Conservation (phyloP, 2,113 vertebrate species). For the Electrona antarctica region DNA sequence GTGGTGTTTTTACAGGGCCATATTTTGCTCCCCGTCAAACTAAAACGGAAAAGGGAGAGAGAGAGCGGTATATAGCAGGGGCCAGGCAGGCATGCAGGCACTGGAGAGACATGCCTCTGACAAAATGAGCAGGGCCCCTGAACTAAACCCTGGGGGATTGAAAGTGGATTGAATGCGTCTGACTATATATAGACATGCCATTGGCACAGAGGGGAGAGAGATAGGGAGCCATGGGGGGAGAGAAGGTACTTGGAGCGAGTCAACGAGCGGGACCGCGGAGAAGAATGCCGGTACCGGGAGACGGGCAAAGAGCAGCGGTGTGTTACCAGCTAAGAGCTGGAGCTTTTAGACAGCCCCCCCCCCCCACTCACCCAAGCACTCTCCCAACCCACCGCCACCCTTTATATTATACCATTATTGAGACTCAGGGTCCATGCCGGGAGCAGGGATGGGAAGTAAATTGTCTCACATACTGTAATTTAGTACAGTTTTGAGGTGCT, state of each 20-base stretch:
- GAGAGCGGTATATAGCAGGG: conserved; percentile 6
- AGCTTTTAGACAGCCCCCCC: conserved; percentile 48
- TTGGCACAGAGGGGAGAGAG: conserved; percentile 22
- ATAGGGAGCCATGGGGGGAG: conserved; percentile 1
- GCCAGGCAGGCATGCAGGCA: too few species aligned
- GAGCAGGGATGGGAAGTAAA: conserved; percentile 30
- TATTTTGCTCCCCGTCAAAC: conserved; percentile 52
- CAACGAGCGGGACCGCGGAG: conserved; percentile 44
- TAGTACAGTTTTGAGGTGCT: too few species aligned
- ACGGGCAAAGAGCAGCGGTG: conserved; percentile 60
- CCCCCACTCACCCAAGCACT: background rate
- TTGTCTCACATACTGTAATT: too few species aligned
- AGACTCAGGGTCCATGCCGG: conserved; percentile 44
- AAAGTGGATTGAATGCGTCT: conserved; percentile 75
- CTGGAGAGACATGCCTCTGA: conserved; percentile 54
- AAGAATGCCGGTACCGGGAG: conserved; percentile 55
- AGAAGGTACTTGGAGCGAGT: conserved; percentile 39
- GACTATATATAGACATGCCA: conserved; percentile 57
- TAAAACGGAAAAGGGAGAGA: conserved; percentile 54
- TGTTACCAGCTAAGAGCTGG: conserved; percentile 67
- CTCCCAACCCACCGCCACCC: background rate
- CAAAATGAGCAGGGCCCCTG: conserved; percentile 70
- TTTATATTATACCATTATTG: conserved; percentile 62
- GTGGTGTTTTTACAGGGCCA: conserved; percentile 44
- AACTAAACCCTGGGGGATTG: conserved; percentile 73